Base-by-base conservation (phyloP, 1,140 invertebrate genomes). In the Meteorus sp. region DNA sequence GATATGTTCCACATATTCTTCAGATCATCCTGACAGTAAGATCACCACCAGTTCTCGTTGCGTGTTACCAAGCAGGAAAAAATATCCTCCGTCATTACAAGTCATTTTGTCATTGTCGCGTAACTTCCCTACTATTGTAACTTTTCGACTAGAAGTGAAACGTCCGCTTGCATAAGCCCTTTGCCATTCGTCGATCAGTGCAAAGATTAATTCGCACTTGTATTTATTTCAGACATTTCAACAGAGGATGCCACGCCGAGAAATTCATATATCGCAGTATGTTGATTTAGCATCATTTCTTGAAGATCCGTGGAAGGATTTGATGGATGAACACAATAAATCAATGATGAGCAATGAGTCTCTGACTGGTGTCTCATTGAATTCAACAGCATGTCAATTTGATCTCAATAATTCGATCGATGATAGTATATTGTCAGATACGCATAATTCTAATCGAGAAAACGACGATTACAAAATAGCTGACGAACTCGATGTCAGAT, bases 271-370 rank as follows among this genome's bases (percentile, higher is more conserved):
- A 61, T 60, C 65, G 2, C 27, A 17, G 0, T 73, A 67, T 22
- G 3, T 73, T 25, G 60, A 74, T 55, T 19, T 71, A 2, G 43
- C 47, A 47, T 71, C 67, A 2, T 67, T 68, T 44, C 61, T 73
- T 11, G 70, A 73, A 51, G 70, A 74, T 63, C 72, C 72, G 6
- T 74, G 72, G 72, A 55, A 55, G 37, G 56, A 71, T 23, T 53
- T 74, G 39, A 37, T 54, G 5, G 41, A 56, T 25, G 63, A 68
- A 11, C 55, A 63, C 13, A 27, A 31, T 25, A 15, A 19, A 23
- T 6, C 43, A 15, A 45, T 22, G 20, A 22, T 19, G 3, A 23
- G 63, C 54, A 56, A 65, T 7, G 53, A 61, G 62, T 64, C 60
- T 67, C 60, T 68, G 66, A 59, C 66, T 59, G 59, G 55, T 11